Evolutionary conservation across 1,140 invertebrate genomes (phyloP).

Genomic region (Ptiloglossa arizonensis): DNA sequence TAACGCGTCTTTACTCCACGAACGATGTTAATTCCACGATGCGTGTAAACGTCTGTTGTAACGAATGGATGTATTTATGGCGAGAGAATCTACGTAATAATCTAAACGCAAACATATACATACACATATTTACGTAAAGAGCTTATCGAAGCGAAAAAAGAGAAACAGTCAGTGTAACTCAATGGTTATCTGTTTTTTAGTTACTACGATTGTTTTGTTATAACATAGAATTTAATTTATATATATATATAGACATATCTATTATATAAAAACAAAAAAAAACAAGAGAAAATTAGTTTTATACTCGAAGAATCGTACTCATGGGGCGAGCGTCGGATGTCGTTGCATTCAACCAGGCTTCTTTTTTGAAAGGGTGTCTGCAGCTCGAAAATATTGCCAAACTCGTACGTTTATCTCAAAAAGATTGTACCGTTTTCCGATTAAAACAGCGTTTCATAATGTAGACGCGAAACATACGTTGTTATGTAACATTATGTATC

Average conservation of each 20-base stretch:
- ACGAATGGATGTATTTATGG: background rate
- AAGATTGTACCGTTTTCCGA: background rate
- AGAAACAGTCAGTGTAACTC: slow-evolving; percentile 22
- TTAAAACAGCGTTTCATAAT: background rate
- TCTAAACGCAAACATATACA: background rate
- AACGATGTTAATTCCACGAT: slow-evolving; percentile 6
- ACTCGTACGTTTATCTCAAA: slow-evolving; percentile 37
- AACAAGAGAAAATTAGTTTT: slow-evolving; percentile 31
- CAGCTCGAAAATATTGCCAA: background rate
- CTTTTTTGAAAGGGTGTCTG: background rate
- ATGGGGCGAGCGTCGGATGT: background rate
- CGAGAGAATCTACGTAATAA: background rate
- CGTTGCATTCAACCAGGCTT: background rate
- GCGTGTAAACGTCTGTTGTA: background rate
- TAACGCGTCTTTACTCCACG: background rate
- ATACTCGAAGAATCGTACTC: slow-evolving; percentile 22
- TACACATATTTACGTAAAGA: slow-evolving; percentile 4
- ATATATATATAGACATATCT: slow-evolving; percentile 17
- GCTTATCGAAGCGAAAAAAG: slow-evolving; percentile 12
- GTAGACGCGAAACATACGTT: background rate
- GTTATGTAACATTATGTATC: slow-evolving; percentile 56
- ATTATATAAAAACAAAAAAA: slow-evolving; percentile 16
- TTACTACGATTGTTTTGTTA: slow-evolving; percentile 44
- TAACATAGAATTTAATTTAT: slow-evolving; percentile 47
- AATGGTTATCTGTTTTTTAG: slow-evolving; percentile 45